Percentiles rank a stretch among this genome's conserved stretches.
phyloP scores from a whole-genome alignment of 2,888 invertebrate genomes.

The Lithophane socia region DNA sequence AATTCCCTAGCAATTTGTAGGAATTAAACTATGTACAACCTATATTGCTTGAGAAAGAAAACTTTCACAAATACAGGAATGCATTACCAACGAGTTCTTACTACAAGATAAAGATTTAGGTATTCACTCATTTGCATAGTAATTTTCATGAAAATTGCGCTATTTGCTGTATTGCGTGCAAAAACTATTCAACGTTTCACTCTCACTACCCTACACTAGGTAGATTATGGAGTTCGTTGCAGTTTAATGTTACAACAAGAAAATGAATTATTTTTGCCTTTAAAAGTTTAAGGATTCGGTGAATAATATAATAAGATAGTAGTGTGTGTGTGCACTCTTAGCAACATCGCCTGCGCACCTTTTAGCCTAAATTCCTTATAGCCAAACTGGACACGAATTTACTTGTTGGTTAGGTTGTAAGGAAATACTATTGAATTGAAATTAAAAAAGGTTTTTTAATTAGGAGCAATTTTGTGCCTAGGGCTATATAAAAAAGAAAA shows the following conservation, averaged over 20 bases:
- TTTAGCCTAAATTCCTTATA: too few relatives aligned
- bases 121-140: slow-evolving; percentile 12
- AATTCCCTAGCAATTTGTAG: neutral
- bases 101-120: neutral
- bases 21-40: neutral
- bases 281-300: neutral
- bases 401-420: neutral
- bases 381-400: neutral
- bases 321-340: neutral
- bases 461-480: neutral
- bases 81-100: neutral
- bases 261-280: neutral
- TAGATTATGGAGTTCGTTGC: neutral
- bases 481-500: neutral
- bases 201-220: neutral
- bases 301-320: neutral
- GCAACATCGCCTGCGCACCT: too few relatives aligned
- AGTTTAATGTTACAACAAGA: slow-evolving; percentile 1
- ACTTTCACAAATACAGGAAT: neutral
- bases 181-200: slow-evolving; percentile 5
- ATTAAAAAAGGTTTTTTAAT: neutral
- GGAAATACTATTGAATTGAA: neutral
- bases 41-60: neutral
- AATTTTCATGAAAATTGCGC: slow-evolving; percentile 16
- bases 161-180: slow-evolving; percentile 27